A percentile compares a stretch with the other conserved stretches of the same genome.
Evolutionary conservation across 2,888 invertebrate species (phyloP).

Genomic region (Crossocerus cetratus): DNA sequence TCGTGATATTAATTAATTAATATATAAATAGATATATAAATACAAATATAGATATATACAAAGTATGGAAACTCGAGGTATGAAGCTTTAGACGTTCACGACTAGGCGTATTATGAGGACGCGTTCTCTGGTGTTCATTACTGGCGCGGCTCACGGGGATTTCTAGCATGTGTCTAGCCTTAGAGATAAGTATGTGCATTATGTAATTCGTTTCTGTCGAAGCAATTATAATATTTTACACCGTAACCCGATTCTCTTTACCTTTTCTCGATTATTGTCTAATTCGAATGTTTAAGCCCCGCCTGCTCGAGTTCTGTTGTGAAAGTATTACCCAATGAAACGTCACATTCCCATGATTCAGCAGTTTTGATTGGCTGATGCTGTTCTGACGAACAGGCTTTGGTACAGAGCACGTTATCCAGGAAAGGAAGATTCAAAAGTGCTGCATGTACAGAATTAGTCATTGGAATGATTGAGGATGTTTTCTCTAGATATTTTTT

Average conservation of each 20-base stretch:
- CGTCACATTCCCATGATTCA: too few species aligned
- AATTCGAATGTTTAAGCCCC: not conserved
- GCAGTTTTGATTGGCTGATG: too few species aligned
- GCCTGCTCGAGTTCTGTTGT: too few species aligned
- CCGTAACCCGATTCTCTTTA: conserved; percentile 19
- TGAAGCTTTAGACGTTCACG: conserved; percentile 17
- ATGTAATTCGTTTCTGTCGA: conserved; percentile 58
- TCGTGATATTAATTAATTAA: conserved; percentile 13
- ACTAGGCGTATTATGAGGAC: conserved; percentile 1
- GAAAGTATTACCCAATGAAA: too few species aligned
- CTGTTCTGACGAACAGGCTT: too few species aligned
- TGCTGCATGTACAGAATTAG: too few species aligned
- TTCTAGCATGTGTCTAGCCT: conserved; percentile 30
- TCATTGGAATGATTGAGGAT: too few species aligned
- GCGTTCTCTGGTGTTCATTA: conserved; percentile 11
- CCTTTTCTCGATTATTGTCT: not conserved
- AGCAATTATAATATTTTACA: conserved; percentile 62
- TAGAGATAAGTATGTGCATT: conserved; percentile 49
- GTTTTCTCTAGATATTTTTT: too few species aligned
- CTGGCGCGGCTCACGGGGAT: conserved; percentile 17
- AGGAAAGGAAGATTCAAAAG: too few species aligned
- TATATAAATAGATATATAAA: not conserved
- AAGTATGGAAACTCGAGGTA: conserved; percentile 1
- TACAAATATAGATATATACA: not conserved
- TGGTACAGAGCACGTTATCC: too few species aligned